Conservation (phyloP, 1,140 invertebrate genomes). For the Eumaeus atala region DNA sequence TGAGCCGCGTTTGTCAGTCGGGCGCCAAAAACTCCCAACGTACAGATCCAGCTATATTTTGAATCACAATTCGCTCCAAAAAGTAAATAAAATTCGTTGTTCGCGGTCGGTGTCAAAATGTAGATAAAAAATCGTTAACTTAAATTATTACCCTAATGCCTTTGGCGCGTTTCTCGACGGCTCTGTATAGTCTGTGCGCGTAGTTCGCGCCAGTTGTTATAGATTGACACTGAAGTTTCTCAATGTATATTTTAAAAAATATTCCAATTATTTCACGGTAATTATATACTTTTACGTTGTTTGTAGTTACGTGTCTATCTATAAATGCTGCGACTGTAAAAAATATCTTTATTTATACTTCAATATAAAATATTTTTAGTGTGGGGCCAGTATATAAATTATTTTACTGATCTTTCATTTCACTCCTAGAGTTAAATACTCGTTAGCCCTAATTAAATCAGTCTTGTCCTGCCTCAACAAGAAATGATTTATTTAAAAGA, state of each 20-base stretch:
- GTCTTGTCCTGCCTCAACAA: slow-evolving; percentile 47
- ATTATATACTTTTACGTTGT: background rate
- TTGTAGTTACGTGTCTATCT: background rate
- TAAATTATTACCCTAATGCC: background rate
- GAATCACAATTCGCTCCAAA: slow-evolving; percentile 26
- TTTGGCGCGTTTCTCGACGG: slow-evolving; percentile 22
- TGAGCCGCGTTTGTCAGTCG: slow-evolving; percentile 37
- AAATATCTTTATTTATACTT: slow-evolving; percentile 8
- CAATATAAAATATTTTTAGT: slow-evolving; percentile 16
- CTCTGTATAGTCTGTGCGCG: slow-evolving; percentile 21
- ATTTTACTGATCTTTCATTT: slow-evolving; percentile 13
- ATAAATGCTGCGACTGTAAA: slow-evolving; percentile 6
- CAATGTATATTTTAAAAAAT: background rate
- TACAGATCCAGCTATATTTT: slow-evolving; percentile 1
- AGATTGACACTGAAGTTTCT: slow-evolving; percentile 14
- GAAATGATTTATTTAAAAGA: slow-evolving; percentile 23
- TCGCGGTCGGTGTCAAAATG: background rate
- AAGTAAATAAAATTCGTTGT: slow-evolving; percentile 4
- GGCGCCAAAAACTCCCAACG: slow-evolving; percentile 22
- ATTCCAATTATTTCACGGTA: background rate
- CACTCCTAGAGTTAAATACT: slow-evolving; percentile 15
- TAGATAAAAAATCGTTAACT: background rate
- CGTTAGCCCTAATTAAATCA: slow-evolving; percentile 34
- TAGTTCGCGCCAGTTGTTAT: slow-evolving; percentile 26
- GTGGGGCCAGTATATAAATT: slow-evolving; percentile 19